These are phyloP conservation scores for Cantharis flavilabris DNA, from an alignment of 2,888 invertebrate species.

Conservation along the genomic window DNA sequence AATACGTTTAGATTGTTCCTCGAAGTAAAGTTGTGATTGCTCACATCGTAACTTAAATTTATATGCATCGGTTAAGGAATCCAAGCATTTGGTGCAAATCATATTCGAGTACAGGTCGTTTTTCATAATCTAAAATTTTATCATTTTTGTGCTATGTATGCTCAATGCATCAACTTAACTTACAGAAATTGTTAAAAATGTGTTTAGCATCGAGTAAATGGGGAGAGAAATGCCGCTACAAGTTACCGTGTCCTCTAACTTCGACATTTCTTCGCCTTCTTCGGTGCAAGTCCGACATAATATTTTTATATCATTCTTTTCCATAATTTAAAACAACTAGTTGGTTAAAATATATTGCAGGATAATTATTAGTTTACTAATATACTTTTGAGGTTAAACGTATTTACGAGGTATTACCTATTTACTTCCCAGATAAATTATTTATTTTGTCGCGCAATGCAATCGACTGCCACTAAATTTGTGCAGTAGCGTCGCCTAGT, in stretches of 20 bases:
- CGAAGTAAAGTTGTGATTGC: slow-evolving; percentile 18
- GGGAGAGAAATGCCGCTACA: slow-evolving; percentile 11
- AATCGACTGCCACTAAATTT: too few species aligned
- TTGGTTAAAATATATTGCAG: neutral
- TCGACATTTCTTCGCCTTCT: slow-evolving; percentile 7
- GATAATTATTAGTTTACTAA: neutral
- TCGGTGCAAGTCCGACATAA: slow-evolving; percentile 30
- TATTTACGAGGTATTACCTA: too few species aligned
- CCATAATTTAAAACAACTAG: neutral
- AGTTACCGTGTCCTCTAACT: slow-evolving; percentile 16
- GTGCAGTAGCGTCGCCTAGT: too few species aligned
- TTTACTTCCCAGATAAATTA: too few species aligned
- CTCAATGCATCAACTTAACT: neutral
- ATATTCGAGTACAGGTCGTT: slow-evolving; percentile 15
- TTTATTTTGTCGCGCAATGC: too few species aligned
- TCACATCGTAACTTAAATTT: slow-evolving; percentile 45
- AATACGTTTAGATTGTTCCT: slow-evolving; percentile 17
- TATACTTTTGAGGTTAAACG: neutral
- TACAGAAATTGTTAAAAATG: slow-evolving; percentile 22
- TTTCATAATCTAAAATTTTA: slow-evolving; percentile 16
- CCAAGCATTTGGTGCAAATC: slow-evolving; percentile 42
- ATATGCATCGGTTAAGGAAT: slow-evolving; percentile 38
- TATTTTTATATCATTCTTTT: slow-evolving; percentile 3
- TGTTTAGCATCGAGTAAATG: slow-evolving; percentile 21
- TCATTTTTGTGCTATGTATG: neutral